Percentiles rank a stretch among this genome's conserved stretches.
These are phyloP conservation scores for Drosophila hamatofila DNA, from an alignment of 2,888 invertebrate genomes.

Conservation along the genomic window DNA sequence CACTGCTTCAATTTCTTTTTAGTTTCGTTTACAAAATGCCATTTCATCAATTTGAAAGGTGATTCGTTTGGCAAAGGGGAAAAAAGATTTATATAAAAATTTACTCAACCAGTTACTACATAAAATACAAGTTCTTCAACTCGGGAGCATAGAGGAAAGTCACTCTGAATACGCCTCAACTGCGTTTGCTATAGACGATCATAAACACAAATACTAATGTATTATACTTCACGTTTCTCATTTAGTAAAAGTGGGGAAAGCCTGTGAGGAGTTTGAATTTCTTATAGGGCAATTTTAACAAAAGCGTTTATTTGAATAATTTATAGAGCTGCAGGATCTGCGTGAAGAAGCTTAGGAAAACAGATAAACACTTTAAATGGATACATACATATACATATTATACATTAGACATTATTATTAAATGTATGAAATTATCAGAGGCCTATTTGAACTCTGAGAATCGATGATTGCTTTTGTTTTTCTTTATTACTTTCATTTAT, in stretches of 20 bases:
- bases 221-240: not conserved
- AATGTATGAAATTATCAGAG: too few relatives aligned
- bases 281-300: not conserved
- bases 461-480: too few relatives aligned
- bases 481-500: too few relatives aligned
- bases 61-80: not conserved
- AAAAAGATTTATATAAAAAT: not conserved
- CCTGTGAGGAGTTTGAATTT: not conserved
- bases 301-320: not conserved
- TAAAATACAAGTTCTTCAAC: not conserved
- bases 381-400: too few relatives aligned
- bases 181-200: not conserved
- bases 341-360: not conserved
- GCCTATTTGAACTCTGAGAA: not conserved
- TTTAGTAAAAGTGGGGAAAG: not conserved
- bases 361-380: not conserved
- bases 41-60: not conserved
- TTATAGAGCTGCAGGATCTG: not conserved
- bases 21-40: not conserved
- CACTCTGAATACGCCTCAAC: not conserved
- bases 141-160: not conserved
- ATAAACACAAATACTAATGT: not conserved
- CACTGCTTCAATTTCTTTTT: constrained; percentile 5
- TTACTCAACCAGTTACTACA: not conserved
- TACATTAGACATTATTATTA: too few relatives aligned